phyloP scores from a whole-genome alignment of 2,113 vertebrate genomes.

The Corythornis vintsioides region DNA sequence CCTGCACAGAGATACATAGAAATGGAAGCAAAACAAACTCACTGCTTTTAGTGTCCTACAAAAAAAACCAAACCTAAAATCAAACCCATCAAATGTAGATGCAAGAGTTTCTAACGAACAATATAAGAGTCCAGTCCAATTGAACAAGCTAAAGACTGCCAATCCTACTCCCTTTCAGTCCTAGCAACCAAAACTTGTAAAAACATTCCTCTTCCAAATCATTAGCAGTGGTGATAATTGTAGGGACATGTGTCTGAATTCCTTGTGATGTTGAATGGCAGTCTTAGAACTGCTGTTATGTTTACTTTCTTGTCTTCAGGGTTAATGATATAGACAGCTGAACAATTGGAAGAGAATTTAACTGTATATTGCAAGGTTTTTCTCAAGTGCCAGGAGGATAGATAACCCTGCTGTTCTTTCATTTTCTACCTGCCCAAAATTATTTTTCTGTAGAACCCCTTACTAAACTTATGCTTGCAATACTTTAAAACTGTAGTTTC shows the following conservation, averaged over 20 bases:
- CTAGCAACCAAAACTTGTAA: constrained; percentile 22
- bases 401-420: constrained; percentile 28
- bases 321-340: constrained; percentile 47
- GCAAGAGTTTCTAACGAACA: neutral
- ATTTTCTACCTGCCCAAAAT: constrained; percentile 30
- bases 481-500: neutral
- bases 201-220: neutral
- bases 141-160: neutral
- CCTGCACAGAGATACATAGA: neutral
- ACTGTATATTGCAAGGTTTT: constrained; percentile 21
- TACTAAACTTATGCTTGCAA: neutral
- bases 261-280: neutral
- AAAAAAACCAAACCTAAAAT: neutral
- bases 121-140: neutral
- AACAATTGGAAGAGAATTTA: constrained; percentile 46
- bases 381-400: constrained; percentile 36
- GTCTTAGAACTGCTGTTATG: constrained; percentile 13
- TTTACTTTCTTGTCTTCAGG: neutral
- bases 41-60: neutral
- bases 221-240: constrained; percentile 35
- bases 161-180: neutral
- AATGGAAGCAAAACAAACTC: neutral
- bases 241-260: constrained; percentile 32
- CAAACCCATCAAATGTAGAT: neutral
- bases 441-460: constrained; percentile 35